phyloP scores from a whole-genome alignment of 1,140 invertebrate genomes.

The Ceratina calcarata region DNA sequence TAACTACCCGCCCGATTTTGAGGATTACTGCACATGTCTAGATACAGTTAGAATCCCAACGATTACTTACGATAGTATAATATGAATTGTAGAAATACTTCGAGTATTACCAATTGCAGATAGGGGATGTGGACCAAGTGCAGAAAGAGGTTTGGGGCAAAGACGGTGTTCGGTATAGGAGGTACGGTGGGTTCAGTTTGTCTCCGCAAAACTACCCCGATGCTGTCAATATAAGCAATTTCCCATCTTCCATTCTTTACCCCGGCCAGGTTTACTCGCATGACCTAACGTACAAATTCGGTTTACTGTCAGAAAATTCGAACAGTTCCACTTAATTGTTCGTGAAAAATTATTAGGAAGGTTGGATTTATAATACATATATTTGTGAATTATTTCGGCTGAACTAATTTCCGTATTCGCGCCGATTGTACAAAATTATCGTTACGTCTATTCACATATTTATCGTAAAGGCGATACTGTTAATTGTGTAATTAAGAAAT shows the following conservation, averaged over 20 bases:
- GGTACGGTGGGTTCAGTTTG: constrained; percentile 83
- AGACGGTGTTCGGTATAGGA: constrained; percentile 78
- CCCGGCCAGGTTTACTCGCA: constrained; percentile 82
- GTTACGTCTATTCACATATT: constrained; percentile 54
- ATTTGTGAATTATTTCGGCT: constrained; percentile 34
- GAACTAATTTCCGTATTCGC: constrained; percentile 17
- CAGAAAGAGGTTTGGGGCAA: constrained; percentile 77
- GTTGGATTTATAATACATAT: constrained; percentile 37
- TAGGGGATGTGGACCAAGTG: not conserved
- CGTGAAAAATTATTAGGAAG: not conserved
- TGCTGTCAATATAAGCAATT: constrained; percentile 81
- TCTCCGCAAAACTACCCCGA: constrained; percentile 85
- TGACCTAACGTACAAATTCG: constrained; percentile 79
- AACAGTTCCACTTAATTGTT: not conserved
- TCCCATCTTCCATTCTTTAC: constrained; percentile 77
- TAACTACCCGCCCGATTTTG: constrained; percentile 48
- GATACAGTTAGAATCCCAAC: constrained; percentile 17
- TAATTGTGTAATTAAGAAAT: not conserved
- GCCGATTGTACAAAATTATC: constrained; percentile 41
- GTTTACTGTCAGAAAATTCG: constrained; percentile 35
- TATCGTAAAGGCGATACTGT: constrained; percentile 25
- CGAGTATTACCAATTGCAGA: not conserved
- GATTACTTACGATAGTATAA: not conserved
- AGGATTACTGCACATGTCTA: constrained; percentile 10
- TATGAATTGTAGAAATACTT: not conserved